Evolutionary conservation across 2,888 invertebrate genomes (phyloP).

Genomic region (Spialia ferax): DNA sequence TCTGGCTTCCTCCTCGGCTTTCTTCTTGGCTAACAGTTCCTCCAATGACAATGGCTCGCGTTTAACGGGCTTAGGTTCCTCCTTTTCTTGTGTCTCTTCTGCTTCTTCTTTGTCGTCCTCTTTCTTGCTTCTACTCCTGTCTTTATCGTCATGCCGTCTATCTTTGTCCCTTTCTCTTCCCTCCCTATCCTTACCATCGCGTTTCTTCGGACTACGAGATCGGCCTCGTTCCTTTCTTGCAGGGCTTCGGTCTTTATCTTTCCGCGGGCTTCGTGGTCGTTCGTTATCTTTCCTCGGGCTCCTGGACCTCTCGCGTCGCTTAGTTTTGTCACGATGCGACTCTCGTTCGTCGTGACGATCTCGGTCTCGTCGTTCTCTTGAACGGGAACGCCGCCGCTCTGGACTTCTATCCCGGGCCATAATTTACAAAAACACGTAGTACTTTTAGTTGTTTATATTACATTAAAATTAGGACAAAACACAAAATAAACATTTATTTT

Average conservation of each 20-base stretch:
- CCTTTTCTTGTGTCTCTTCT: constrained; percentile 69
- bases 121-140: constrained; percentile 69
- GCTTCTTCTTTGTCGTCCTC: constrained; percentile 68
- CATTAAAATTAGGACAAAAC: too few species aligned
- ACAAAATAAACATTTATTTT: too few species aligned
- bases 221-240: constrained; percentile 65
- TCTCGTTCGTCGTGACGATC: constrained; percentile 79
- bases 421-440: neutral
- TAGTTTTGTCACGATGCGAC: constrained; percentile 71
- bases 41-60: constrained; percentile 97
- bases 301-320: constrained; percentile 72
- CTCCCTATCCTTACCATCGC: constrained; percentile 66
- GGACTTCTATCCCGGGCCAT: constrained; percentile 78
- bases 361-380: constrained; percentile 75
- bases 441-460: neutral
- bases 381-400: constrained; percentile 77
- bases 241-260: constrained; percentile 60
- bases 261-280: constrained; percentile 61
- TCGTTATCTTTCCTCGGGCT: constrained; percentile 71
- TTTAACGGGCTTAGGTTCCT: constrained; percentile 71
- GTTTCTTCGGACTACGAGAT: constrained; percentile 74
- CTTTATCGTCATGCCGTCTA: constrained; percentile 74
- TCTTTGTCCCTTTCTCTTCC: constrained; percentile 52
- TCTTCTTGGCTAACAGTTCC: constrained; percentile 97
- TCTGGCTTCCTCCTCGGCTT: constrained; percentile 97